Base-by-base conservation (phyloP, 2,113 vertebrate species). In the Pseudopodoces humilis region DNA sequence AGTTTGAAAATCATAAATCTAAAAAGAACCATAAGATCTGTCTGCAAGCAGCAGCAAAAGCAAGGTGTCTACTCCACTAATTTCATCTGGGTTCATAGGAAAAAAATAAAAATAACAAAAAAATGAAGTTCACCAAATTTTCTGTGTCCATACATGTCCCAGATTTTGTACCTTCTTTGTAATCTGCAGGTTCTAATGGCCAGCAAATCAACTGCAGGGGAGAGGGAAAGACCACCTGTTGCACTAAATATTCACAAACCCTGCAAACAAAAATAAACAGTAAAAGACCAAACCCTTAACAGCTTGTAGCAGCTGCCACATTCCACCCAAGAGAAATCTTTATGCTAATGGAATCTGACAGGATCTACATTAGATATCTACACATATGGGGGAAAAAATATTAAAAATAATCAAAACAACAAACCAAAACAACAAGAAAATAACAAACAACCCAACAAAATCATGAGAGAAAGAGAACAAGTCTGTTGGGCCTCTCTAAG, bases 291-390 rank as follows among this genome's bases (percentile, higher is more conserved):
- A 83, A 50, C 1, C 20, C 62, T 41, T 60, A 92, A 91, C 95
- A 95, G 95, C 92, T 94, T 96, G 91, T 74, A 96, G 67, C 93
- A 96, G 95, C 94, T 95, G 96, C 52, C 79, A 81, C 90, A 96
- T 96, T 95, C 92, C 87, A 92, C 47, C 9, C 71, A 33, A 87
- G 94, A 93, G 71, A 93, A 94, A 81, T 90, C 75, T 86, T 83
- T 92, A 86, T 86, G 81, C 28, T 84, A 85, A 89, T 79, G 31
- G 46, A 84, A 75, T 87, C n/a, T 65, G 82, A 93, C 75, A 91
- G 82, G 59, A 65, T 63, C 71, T 67, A 77, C 39, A 64, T 80
- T 70, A 93, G 43, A 58, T 72, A 91, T 25, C n/a, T 85, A 83
- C 46, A 49, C 23, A 83, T 30, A 37, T 1, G 0, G 33, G 11